These are phyloP conservation scores for Cotesia typhae DNA, from an alignment of 1,140 invertebrate species.

Conservation along the genomic window DNA sequence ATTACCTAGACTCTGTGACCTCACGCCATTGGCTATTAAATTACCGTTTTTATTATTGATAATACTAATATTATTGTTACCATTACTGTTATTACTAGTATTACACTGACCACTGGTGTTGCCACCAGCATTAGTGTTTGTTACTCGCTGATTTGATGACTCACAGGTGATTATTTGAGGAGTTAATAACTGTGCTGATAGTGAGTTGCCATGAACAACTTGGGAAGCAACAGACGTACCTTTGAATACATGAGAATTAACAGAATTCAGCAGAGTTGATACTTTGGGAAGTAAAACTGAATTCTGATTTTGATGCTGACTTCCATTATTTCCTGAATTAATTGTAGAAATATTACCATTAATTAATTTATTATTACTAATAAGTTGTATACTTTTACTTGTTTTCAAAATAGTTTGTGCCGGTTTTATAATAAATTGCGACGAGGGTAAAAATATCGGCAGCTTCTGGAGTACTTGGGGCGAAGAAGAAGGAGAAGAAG, in stretches of 20 bases:
- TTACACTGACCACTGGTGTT: too few relatives aligned
- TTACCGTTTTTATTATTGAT: not conserved
- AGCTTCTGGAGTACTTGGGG: conserved; percentile 45
- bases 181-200: conserved; percentile 51
- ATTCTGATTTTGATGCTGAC: conserved; percentile 42
- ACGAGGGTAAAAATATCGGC: conserved; percentile 43
- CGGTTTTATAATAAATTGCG: conserved; percentile 42
- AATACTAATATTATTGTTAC: too few relatives aligned
- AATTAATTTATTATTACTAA: conserved; percentile 46
- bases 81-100: conserved; percentile 1
- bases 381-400: conserved; percentile 51
- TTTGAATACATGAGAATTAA: conserved; percentile 50
- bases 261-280: conserved; percentile 48
- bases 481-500: conserved; percentile 27
- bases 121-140: too few relatives aligned
- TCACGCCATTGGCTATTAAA: conserved; percentile 32
- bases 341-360: conserved; percentile 35
- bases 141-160: not conserved
- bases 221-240: conserved; percentile 47
- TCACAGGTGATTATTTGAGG: conserved; percentile 43
- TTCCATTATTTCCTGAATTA: conserved; percentile 32
- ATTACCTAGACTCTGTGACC: conserved; percentile 43
- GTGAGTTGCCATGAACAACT: conserved; percentile 48
- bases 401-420: conserved; percentile 45
- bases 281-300: conserved; percentile 54